Evolutionary conservation across 2,888 invertebrate genomes (phyloP), one percentile per base, ranked within the genome.

Genomic region (Orthosia gothica): DNA sequence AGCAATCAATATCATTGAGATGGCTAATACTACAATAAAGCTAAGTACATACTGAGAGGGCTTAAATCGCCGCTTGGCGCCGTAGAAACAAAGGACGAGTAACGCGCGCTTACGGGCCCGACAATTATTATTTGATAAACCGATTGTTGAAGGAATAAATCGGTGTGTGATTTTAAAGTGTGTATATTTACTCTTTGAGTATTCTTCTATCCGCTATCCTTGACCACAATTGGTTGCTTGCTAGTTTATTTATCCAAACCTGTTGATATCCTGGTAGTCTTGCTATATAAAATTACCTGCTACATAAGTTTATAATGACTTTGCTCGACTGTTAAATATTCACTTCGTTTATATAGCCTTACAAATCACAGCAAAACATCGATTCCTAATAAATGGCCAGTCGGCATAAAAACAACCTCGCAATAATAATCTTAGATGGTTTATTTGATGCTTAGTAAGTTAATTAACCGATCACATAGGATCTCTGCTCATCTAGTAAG

Each of bases 391-490:
- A 32, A 82, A 70, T 54, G 7, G 5, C 16, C 49, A 2, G 15
- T 26, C 26, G 13, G 7, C 20, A 72, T 61, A 76, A 76, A 70
- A 84, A 57, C 52, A 73, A 72, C 58, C 70, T 59, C 32, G 54
- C 32, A 76, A 74, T 78, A 76, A 74, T 87, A 71, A 85, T 81
- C 68, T 82, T 18, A 63, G 71, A 70, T 79, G 73, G 66, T 79
- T 85, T 79, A 76, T 86, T 70, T 49, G 57, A 74, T 78, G 76
- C 72, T 77, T 74, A 78, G 75, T 70, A 63, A 76, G 83, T 86
- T 84, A 87, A 86, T 84, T 81, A 78, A 62, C 67, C 67, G 76
- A 87, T 87, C 73, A 72, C 74, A 82, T 50, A 50, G 49, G 61
- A 79, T 81, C 83, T 69, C 49, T 55, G 67, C 68, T 79, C 81